Evolutionary conservation across 2,888 invertebrate genomes (phyloP).

Genomic region (Desoria tigrina): DNA sequence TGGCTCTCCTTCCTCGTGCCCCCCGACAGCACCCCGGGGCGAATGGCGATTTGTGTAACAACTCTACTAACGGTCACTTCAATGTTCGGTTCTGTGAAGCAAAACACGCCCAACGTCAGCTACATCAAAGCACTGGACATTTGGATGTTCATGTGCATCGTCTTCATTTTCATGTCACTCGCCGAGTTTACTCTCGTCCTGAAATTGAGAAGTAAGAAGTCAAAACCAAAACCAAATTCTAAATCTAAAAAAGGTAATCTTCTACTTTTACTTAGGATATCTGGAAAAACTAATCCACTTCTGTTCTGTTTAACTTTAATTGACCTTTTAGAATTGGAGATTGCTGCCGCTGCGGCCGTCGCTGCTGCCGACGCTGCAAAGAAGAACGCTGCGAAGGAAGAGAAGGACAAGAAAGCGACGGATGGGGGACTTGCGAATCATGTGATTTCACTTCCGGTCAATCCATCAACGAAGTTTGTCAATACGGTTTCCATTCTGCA

Average conservation of each 20-base stretch:
- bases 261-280: not conserved
- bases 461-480: too few relatives aligned
- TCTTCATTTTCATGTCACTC: constrained; percentile 2
- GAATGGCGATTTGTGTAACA: constrained; percentile 9
- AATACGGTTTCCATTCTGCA: too few relatives aligned
- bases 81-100: constrained; percentile 2
- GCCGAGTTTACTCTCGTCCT: constrained; percentile 9
- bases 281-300: not conserved
- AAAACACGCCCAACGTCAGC: constrained; percentile 17
- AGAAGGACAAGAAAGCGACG: too few relatives aligned
- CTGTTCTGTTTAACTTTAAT: too few relatives aligned
- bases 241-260: not conserved
- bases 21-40: not conserved
- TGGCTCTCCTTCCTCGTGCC: constrained; percentile 15
- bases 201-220: constrained; percentile 17
- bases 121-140: constrained; percentile 19
- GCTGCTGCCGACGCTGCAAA: too few relatives aligned
- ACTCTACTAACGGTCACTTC: constrained; percentile 2
- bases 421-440: too few relatives aligned
- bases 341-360: too few relatives aligned
- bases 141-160: constrained; percentile 18
- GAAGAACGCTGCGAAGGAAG: too few relatives aligned
- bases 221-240: not conserved
- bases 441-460: too few relatives aligned
- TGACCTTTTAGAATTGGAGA: too few relatives aligned